Base-by-base conservation (phyloP, 2,113 vertebrate genomes). In the Nothobranchius furzeri region DNA sequence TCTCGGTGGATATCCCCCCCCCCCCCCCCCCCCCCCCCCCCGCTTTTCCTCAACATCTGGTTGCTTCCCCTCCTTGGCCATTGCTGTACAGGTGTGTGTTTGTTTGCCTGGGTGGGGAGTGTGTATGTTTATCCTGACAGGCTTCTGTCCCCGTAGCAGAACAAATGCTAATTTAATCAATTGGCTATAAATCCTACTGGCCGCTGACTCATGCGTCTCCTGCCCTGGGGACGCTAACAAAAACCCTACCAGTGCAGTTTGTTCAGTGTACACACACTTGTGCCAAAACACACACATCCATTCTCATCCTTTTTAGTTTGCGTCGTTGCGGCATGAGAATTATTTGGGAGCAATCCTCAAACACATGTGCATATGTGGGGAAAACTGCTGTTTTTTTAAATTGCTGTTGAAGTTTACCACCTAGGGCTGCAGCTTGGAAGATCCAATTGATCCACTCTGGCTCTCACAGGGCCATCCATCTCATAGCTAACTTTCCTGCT, bases 81-180 rank as follows among this genome's bases (percentile, higher is more conserved):
- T 56, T 0, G 17, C 56, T 62, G 74, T 54, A 61, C 73, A 73
- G 70, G 81, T 87, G 67, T 51, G n/a, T 49, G 81, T 80, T 59
- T 73, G 73, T 70, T 68, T 64, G 69, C 54, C 30, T n/a, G 63
- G 15, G 37, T 60, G 54, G 25, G 20, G 70, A 55, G 56, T 51
- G 61, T 68, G 81, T 70, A 70, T 90, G 86, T 83, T 81, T 79
- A 60, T 76, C 79, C 77, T 82, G 85, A 87, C 85, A 86, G 82
- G 78, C 85, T 85, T 72, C 75, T 88, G 78, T 85, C 85, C 88
- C 92, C 92, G 91, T 87, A 92, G 94, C 95, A 93, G 95, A 95
- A 95, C 93, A 93, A 95, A 98, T 95, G 95, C 93, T 96, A 98
- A 98, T 98, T 95, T 95, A 98, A 97, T 98, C 95, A 96, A 95